A percentile compares a stretch with the other conserved stretches of the same genome.
Conservation (phyloP, 2,797 vertebrate genomes). For the Tragopan temminckii region DNA sequence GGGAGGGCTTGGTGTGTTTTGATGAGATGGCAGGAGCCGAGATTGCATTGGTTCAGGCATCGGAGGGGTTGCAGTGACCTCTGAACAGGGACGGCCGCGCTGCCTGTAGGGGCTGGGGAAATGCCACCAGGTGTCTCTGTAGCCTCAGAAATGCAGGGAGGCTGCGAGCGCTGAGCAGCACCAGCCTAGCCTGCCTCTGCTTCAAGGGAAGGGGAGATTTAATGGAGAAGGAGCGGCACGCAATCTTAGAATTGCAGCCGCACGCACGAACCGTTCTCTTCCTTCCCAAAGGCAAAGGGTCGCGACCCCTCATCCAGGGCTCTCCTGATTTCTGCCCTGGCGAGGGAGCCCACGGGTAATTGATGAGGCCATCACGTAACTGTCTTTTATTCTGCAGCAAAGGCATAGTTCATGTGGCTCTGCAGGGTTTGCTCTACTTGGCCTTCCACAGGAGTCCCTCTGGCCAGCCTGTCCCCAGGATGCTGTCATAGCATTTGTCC, state of each 20-base stretch:
- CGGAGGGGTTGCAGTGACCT: not conserved
- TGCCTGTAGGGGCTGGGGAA: slow-evolving; percentile 15
- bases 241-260: not conserved
- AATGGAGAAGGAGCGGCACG: not conserved
- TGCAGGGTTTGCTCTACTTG: not conserved
- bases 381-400: not conserved
- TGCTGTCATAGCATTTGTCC: not conserved
- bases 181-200: not conserved
- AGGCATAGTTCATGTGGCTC: not conserved
- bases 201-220: not conserved
- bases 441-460: not conserved
- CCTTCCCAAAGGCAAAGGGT: not conserved
- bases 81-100: accelerated
- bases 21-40: not conserved
- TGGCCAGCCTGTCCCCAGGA: not conserved
- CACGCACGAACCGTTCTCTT: accelerated
- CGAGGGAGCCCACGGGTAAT: not conserved
- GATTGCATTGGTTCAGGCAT: not conserved
- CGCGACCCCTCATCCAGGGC: accelerated
- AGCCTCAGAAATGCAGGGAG: slow-evolving; percentile 51
- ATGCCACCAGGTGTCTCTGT: slow-evolving; percentile 82
- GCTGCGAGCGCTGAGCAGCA: not conserved
- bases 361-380: not conserved
- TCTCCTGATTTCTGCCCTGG: not conserved
- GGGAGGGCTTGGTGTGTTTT: not conserved